Base-by-base conservation (phyloP, 2,888 invertebrate species). In the Scaptomyza flava region DNA sequence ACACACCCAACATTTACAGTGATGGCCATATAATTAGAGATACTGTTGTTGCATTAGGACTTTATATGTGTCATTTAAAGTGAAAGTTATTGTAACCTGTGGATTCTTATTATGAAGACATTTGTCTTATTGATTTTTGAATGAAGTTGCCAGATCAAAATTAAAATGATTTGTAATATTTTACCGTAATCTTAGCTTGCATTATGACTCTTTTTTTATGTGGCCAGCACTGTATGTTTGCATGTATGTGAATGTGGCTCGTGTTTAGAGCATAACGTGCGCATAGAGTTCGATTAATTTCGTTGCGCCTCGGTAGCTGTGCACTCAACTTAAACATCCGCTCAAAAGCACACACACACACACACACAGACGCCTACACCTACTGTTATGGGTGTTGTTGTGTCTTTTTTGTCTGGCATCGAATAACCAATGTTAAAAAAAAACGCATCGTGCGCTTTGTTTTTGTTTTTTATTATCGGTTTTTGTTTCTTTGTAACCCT, bases 281-380 rank as follows among this genome's bases (percentile, higher is more conserved):
- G 67, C 84, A 61, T 50, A 66, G 72, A 73, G 82, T 82, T 82
- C 82, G 84, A 82, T 82, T 82, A 82, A 82, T 78, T 82, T 78
- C 84, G 82, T 81, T 87, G 87, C 87, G 82, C 87, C 87, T 82
- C 82, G 87, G 82, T 82, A 81, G 81, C 87, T 82, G 82, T 78
- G 81, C 82, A 82, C 87, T 87, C 87, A 84, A 87, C 87, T 86
- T 69, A 82, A 76, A 82, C 82, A 82, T 82, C 87, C 82, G 82
- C 87, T 77, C 73, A 69, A 77, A 11, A 69, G 59, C 27, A 67
- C 38, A 50, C 50, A 50, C 42, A 50, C 51, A 34, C 23, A 58
- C 17, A 41, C 46, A 54, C 33, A 59, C 14, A 50, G 33, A 50
- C 46, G 61, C 68, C 27, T 38, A 62, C 51, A 75, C 70, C 57